A percentile compares a stretch with the other conserved stretches of the same genome.
These are phyloP conservation scores for Rhadinocentrus ornatus DNA, from an alignment of 2,797 vertebrate genomes.

Conservation along the genomic window DNA sequence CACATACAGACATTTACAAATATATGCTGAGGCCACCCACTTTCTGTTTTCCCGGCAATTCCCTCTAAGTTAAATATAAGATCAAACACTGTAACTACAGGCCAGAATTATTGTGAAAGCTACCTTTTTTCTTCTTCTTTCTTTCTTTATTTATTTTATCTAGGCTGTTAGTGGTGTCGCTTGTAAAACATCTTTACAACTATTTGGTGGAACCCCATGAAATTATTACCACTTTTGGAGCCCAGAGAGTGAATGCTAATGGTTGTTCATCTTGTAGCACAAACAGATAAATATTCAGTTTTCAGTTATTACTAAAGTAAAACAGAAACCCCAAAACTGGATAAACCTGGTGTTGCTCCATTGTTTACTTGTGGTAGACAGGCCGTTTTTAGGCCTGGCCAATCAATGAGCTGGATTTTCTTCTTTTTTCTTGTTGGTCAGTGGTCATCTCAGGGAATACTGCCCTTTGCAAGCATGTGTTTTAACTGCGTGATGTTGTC, in stretches of 20 bases:
- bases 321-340: no score
- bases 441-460: no score
- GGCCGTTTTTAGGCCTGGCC: no score
- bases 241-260: background rate
- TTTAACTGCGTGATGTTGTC: no score
- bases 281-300: background rate
- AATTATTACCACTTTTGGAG: background rate
- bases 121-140: background rate
- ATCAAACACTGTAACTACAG: slow-evolving; percentile 38
- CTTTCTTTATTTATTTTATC: slow-evolving; percentile 11
- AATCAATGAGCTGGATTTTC: no score
- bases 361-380: no score
- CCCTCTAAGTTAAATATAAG: slow-evolving; percentile 59
- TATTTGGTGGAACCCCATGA: slow-evolving; percentile 4
- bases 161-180: slow-evolving; percentile 12
- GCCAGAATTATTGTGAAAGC: slow-evolving; percentile 46
- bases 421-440: no score
- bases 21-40: slow-evolving; percentile 40
- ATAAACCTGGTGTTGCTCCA: no score
- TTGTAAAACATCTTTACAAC: slow-evolving; percentile 19
- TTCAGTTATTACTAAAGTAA: no score
- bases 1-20: slow-evolving; percentile 43
- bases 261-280: background rate
- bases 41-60: slow-evolving; percentile 65
- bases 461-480: no score